Conservation (phyloP, 2,888 invertebrate species). For the Drosophila emarginata region DNA sequence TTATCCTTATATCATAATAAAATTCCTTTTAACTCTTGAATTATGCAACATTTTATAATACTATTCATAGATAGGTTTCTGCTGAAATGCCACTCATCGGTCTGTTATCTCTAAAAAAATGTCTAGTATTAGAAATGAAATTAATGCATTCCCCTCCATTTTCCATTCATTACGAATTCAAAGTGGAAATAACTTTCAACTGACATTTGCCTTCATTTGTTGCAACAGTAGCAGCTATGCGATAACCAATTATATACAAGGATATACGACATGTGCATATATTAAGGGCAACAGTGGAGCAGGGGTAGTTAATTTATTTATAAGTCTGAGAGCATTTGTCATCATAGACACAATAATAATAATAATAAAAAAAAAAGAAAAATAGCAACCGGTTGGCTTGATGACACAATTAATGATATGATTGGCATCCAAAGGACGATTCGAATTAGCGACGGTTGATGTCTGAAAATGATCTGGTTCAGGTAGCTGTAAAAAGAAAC, state of each 20-base stretch:
- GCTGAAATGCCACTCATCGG: too few relatives aligned
- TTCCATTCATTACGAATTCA: conserved; percentile 3
- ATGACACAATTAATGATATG: conserved; percentile 1
- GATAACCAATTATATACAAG: conserved; percentile 38
- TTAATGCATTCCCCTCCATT: too few relatives aligned
- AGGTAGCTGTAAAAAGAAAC: too few relatives aligned
- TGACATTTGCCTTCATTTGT: conserved; percentile 32
- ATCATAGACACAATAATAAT: conserved; percentile 28
- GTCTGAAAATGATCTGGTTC: too few relatives aligned
- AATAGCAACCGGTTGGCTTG: conserved; percentile 41
- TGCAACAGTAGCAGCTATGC: conserved; percentile 29
- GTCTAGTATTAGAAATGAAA: too few relatives aligned
- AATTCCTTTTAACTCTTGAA: too few relatives aligned
- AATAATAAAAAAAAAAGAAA: conserved; percentile 14
- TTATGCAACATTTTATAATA: too few relatives aligned
- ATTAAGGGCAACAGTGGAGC: conserved; percentile 24
- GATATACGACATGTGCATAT: conserved; percentile 33
- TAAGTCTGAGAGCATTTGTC: conserved; percentile 53
- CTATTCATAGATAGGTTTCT: too few relatives aligned
- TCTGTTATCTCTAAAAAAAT: too few relatives aligned
- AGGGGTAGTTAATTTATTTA: conserved; percentile 58
- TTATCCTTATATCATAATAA: too few relatives aligned
- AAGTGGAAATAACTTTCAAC: conserved; percentile 37
- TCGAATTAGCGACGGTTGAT: too few relatives aligned
- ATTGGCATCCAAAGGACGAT: neutral